A percentile compares a stretch with the other conserved stretches of the same genome.
Conservation (phyloP, 2,797 vertebrate species). For the Dicrostonyx torquatus region DNA sequence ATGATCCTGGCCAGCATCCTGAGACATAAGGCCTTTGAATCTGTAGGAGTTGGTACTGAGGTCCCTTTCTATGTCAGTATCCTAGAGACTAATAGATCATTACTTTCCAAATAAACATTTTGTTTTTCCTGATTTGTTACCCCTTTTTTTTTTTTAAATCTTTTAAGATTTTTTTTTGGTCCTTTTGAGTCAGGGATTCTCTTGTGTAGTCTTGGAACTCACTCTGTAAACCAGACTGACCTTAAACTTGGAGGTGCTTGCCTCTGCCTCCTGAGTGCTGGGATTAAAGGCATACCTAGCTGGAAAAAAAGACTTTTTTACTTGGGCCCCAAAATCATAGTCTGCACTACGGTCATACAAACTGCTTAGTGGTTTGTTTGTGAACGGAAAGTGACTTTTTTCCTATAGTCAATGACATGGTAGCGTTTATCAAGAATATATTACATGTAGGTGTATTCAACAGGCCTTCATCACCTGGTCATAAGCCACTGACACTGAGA, state of each 20-base stretch:
- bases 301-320: background rate
- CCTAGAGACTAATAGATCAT: background rate
- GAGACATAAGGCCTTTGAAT: background rate
- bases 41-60: background rate
- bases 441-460: background rate
- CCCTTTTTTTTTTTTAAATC: background rate
- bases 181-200: background rate
- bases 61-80: background rate
- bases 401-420: background rate
- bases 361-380: background rate
- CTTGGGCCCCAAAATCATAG: background rate
- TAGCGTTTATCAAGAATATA: background rate
- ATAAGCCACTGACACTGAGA: background rate
- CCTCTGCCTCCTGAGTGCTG: background rate
- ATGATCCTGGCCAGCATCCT: background rate
- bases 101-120: background rate
- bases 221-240: background rate
- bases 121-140: conserved; percentile 2
- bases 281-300: background rate
- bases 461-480: background rate
- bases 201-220: background rate
- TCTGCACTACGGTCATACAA: background rate
- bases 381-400: background rate
- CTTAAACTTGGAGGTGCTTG: background rate
- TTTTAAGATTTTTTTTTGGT: background rate